phyloP scores from a whole-genome alignment of 2,113 vertebrate genomes.

The Mixornis gularis region DNA sequence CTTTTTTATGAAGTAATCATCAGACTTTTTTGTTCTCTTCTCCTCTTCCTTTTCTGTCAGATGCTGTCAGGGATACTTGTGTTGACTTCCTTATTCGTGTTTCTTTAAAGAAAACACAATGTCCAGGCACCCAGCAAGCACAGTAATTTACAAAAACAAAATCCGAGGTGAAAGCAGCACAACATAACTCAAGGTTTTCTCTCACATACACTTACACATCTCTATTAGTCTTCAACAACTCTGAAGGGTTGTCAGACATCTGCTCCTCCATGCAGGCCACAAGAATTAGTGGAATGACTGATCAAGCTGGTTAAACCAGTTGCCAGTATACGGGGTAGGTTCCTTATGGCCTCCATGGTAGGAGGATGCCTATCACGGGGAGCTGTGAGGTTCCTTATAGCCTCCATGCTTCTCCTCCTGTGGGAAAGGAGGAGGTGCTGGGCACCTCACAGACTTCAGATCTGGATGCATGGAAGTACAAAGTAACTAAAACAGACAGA shows the following conservation, averaged over 20 bases:
- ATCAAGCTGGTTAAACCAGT: not conserved
- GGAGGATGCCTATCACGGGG: accelerated
- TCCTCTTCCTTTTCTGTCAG: not conserved
- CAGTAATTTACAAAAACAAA: not conserved
- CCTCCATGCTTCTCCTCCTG: not conserved
- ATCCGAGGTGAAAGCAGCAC: not conserved
- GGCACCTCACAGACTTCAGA: not conserved
- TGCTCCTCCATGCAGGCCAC: not conserved
- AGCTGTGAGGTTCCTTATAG: not conserved
- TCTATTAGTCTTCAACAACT: not conserved
- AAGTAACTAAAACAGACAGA: not conserved
- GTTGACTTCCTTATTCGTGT: slow-evolving; percentile 4
- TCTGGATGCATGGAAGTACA: not conserved
- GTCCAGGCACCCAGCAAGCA: not conserved
- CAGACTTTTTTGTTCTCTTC: not conserved
- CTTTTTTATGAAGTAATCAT: not conserved
- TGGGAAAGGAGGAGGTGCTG: not conserved
- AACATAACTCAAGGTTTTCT: not conserved
- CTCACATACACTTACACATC: not conserved
- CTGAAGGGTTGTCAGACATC: not conserved
- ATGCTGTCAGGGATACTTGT: not conserved
- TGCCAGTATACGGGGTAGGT: not conserved
- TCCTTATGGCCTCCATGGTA: not conserved
- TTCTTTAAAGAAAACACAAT: not conserved
- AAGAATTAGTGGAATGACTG: not conserved